Conservation (phyloP, 2,888 invertebrate species). For the Tromatobia lineatoria region DNA sequence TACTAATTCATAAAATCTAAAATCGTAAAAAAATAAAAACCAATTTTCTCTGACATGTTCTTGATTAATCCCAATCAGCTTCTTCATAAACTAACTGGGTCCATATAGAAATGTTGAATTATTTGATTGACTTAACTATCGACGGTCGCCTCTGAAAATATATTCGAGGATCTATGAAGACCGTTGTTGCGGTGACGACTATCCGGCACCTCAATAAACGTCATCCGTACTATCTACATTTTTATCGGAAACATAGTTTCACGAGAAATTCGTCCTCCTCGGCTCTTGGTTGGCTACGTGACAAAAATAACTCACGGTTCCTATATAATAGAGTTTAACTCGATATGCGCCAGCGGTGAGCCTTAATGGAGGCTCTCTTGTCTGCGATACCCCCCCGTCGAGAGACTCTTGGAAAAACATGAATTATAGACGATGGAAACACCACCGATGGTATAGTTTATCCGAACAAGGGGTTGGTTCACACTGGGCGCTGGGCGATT, state of each 20-base stretch:
- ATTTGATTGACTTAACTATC: not conserved
- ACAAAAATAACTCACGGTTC: slow-evolving; percentile 36
- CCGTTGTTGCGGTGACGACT: slow-evolving; percentile 21
- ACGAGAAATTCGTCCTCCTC: slow-evolving; percentile 5
- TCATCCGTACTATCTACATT: slow-evolving; percentile 14
- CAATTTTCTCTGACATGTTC: not conserved
- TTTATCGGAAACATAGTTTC: slow-evolving; percentile 40
- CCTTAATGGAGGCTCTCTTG: slow-evolving; percentile 23
- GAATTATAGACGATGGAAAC: slow-evolving; percentile 44
- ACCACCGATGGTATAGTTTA: not conserved
- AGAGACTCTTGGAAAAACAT: slow-evolving; percentile 21
- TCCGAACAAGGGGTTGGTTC: slow-evolving; percentile 1
- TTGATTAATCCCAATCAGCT: too few species aligned
- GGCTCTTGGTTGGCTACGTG: slow-evolving; percentile 23
- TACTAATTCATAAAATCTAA: too few species aligned
- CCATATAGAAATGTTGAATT: not conserved
- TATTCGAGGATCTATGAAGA: not conserved
- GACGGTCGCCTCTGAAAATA: not conserved
- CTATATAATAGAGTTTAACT: slow-evolving; percentile 23
- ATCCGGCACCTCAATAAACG: slow-evolving; percentile 14
- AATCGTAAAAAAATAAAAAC: not conserved
- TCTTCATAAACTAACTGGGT: not conserved
- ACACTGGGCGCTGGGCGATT: slow-evolving; percentile 22
- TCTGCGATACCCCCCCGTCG: slow-evolving; percentile 12
- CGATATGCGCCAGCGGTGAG: slow-evolving; percentile 2